Base-by-base conservation (phyloP, 2,797 vertebrate species). In the Lithobates pipiens region DNA sequence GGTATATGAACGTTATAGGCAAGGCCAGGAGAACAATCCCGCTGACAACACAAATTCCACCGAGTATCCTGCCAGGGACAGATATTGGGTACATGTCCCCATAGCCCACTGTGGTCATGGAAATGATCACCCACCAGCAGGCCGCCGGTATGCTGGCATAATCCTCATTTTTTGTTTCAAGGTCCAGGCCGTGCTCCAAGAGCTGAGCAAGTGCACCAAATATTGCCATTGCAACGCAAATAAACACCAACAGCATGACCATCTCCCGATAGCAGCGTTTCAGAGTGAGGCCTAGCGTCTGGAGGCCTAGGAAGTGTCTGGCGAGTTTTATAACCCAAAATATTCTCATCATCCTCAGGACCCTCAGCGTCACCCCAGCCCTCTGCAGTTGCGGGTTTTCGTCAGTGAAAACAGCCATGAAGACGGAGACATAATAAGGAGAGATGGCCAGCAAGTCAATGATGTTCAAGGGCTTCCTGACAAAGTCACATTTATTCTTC, bases 101-200 rank as follows among this genome's bases (percentile, higher is more conserved):
- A 72, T 99, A 99, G 88, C 98, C 98, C 89, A 99, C 98, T 0
- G 98, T 99, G 84, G 98, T 99, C 98, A 99, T 99, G 71, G 98
- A 99, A 94, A 99, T 99, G 92, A 99, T 99, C 92, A 99, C 98
- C 98, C 98, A 99, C 98, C 98, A 99, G 91, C 98, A 98, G 87
- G 98, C 97, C 21, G 98, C 97, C 0, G 98, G 98, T 92, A 99
- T 99, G 94, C 98, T 99, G 92, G 97, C 95, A 72, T 97, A 99
- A 93, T 98, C 98, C 80, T 94, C 96, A 89, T 98, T 99, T 92
- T 95, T 96, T 81, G 91, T 91, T 86, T 96, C 96, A 93, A 97
- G 94, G 94, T 99, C 96, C 94, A 99, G 93, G 85, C 98, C 98
- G 15, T 99, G 96, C 93, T 99, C 98, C 88, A 99, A 95, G 85